Evolutionary conservation across 1,140 invertebrate genomes (phyloP).

Genomic region (Meloidogyne chitwoodi): DNA sequence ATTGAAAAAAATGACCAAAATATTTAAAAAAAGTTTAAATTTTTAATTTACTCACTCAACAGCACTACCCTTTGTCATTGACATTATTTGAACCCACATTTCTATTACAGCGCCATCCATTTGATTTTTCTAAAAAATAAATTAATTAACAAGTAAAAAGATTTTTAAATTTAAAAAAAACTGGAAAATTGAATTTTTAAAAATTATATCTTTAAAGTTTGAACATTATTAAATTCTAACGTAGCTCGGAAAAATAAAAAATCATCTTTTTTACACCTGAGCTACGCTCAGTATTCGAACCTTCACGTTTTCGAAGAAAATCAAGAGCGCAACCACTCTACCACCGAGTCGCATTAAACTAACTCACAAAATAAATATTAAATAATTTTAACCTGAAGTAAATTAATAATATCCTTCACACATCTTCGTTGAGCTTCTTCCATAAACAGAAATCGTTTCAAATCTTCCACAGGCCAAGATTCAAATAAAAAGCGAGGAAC

Average conservation of each 20-base stretch:
- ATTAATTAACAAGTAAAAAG: too few species aligned
- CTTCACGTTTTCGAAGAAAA: too few species aligned
- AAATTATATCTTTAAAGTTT: too few species aligned
- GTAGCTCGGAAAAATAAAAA: too few species aligned
- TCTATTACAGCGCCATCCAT: constrained; percentile 55
- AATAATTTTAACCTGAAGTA: constrained; percentile 37
- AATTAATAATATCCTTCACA: constrained; percentile 39
- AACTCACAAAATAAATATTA: constrained; percentile 16
- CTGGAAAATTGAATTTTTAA: too few species aligned
- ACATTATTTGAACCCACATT: constrained; percentile 51
- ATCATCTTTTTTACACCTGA: too few species aligned
- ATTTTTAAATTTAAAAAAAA: neutral
- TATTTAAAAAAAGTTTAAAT: constrained; percentile 14
- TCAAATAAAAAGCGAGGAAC: constrained; percentile 54
- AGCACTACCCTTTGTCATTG: constrained; percentile 23
- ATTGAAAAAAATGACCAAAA: neutral
- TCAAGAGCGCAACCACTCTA: too few species aligned
- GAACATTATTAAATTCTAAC: too few species aligned
- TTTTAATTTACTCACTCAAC: constrained; percentile 13
- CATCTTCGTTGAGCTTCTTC: constrained; percentile 38
- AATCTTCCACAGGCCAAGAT: constrained; percentile 24
- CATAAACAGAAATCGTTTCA: constrained; percentile 39
- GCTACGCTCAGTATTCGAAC: too few species aligned
- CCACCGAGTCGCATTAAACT: neutral
- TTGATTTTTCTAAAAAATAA: constrained; percentile 46